Base-by-base conservation (phyloP, 2,888 invertebrate species). In the Sphaeridia pumilis region DNA sequence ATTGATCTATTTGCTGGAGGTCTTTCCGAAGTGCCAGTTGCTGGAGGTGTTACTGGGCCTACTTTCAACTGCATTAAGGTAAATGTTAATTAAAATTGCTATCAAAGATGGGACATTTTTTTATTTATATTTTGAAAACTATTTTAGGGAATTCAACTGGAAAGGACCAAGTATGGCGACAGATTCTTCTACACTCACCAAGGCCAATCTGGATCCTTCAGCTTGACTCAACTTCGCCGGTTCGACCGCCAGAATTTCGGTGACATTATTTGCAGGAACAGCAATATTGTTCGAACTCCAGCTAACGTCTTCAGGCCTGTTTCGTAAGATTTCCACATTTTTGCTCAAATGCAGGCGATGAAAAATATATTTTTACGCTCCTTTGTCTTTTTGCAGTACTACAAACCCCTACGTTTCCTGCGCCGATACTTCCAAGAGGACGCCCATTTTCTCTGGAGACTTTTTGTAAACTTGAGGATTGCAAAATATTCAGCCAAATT, bases 1-100 rank as follows among this genome's bases (percentile, higher is more conserved):
- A 77, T 93, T 24, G 93, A 94, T 68, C 74, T 93, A 10, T 76
- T 92, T 66, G 78, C 85, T 4, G 93, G 86, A 28, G 88, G 85
- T 4, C 73, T 89, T 5, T 74, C 89, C 58, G 93, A 94, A 70
- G 78, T 78, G 47, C 82, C 88, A 0, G 76, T 77, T 0, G 78
- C 81, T 0, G 90, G 89, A 3, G 83, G 87, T 0, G 77, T 87
- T 0, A 81, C 93, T 5, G 93, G 94, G 1, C 83, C 86, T 0
- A 92, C 92, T 0, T 80, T 93, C 46, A 83, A 83, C 24, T 94
- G 93, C 66, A 75, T 94, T 4, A 69, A 93, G 21, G 61, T 56
- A 52, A 46, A n/a, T n/a, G n/a, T n/a, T n/a, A 7, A 31, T 31
- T 31, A 14, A 31, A 14, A 31, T 31, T 31, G 31, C 7, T 31